These are phyloP conservation scores for Neotoxoptera formosana DNA, from an alignment of 1,140 invertebrate genomes.

Conservation along the genomic window DNA sequence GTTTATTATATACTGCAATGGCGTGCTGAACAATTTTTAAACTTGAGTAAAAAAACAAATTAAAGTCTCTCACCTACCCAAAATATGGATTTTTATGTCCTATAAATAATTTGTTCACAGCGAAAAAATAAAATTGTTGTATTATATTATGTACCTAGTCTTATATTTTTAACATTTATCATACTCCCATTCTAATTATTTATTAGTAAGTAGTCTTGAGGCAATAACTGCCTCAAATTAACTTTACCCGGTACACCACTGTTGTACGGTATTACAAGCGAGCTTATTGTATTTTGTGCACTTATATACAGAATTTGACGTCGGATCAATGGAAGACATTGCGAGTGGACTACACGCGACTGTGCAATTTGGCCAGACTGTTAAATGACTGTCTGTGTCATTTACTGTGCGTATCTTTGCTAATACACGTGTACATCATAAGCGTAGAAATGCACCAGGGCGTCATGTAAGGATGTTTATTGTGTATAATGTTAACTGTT, in stretches of 20 bases:
- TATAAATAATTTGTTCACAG: not conserved
- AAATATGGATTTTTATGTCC: too few species aligned
- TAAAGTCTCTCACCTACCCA: too few species aligned
- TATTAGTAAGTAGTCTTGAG: not conserved
- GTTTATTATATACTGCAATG: too few species aligned
- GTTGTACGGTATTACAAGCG: not conserved
- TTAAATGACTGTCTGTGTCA: conserved; percentile 59
- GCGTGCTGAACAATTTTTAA: too few species aligned
- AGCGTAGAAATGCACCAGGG: conserved; percentile 58
- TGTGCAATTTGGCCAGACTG: conserved; percentile 50
- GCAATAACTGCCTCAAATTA: not conserved
- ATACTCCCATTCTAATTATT: not conserved
- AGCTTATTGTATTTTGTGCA: not conserved
- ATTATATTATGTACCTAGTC: not conserved
- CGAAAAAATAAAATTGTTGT: not conserved
- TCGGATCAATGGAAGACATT: conserved; percentile 58
- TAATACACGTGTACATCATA: conserved; percentile 59
- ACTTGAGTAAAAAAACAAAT: too few species aligned
- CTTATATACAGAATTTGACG: conserved; percentile 43
- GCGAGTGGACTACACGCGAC: conserved; percentile 56
- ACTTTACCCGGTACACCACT: not conserved
- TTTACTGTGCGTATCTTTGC: conserved; percentile 57
- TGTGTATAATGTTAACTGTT: not conserved
- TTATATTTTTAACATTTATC: not conserved
- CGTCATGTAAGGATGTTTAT: conserved; percentile 49